phyloP scores from a whole-genome alignment of 2,888 invertebrate species.

The Ornithoptera alexandrae region DNA sequence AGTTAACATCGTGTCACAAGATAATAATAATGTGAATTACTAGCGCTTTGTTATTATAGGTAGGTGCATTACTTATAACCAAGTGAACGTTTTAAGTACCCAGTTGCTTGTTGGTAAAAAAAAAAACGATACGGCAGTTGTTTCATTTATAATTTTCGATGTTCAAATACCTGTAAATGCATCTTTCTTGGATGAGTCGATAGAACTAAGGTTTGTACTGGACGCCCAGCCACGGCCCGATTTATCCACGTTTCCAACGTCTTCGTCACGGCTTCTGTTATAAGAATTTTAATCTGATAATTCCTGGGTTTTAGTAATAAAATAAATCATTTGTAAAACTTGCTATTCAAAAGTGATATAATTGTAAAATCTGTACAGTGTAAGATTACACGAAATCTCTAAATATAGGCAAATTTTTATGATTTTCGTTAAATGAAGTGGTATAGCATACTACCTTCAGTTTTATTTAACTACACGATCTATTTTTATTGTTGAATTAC shows the following conservation, averaged over 20 bases:
- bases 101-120: background rate
- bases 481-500: background rate
- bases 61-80: too few species aligned
- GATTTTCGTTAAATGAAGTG: background rate
- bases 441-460: too few species aligned
- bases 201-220: constrained; percentile 83
- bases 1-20: too few species aligned
- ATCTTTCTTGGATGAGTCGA: constrained; percentile 69
- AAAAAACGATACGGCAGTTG: background rate
- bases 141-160: background rate
- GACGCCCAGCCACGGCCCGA: constrained; percentile 86
- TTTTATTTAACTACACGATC: background rate
- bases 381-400: too few species aligned
- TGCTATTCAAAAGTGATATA: background rate
- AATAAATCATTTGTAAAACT: background rate
- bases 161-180: constrained; percentile 57
- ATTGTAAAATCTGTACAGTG: background rate
- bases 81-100: too few species aligned
- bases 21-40: too few species aligned
- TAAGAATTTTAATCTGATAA: background rate
- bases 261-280: constrained; percentile 72
- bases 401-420: background rate
- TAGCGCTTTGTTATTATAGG: too few species aligned
- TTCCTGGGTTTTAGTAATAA: background rate
- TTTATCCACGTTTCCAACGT: constrained; percentile 69